Base-by-base conservation (phyloP, 2,888 invertebrate genomes). In the Eugnorisma glareosa region DNA sequence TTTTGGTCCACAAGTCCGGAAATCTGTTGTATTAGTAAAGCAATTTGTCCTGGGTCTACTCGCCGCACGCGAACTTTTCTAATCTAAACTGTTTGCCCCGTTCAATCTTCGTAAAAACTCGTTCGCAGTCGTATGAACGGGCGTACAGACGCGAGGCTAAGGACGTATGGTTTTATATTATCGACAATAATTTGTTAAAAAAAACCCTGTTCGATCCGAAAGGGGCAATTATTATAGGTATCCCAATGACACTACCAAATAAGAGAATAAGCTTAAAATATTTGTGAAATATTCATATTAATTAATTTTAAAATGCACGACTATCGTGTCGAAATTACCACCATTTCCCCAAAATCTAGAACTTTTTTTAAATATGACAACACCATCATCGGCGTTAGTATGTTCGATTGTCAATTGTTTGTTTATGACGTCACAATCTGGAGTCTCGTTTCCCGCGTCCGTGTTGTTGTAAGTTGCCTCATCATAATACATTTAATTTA, bases 1-100 rank as follows among this genome's bases (percentile, higher is more conserved):
- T 93, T 93, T 91, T 89, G 88, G 89, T 82, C 88, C 88, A 87
- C 86, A 88, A 89, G 91, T 90, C 91, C 90, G 89, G 91, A 94
- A 95, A 95, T 95, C 93, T 95, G 95, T 95, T 95, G 94, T 95
- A 95, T 95, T 95, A 96, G 94, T 94, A 92, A 94, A 95, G 95
- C 95, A 95, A 96, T 96, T 96, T 96, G 95, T 95, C 93, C 92
- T 82, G 89, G 91, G 90, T 89, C 90, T 89, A 92, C 90, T 90
- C 89, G 91, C 90, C 89, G 86, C 84, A 83, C 91, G 90, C 91
- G 91, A 96, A 96, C 96, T 96, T 96, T 96, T 96, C 96, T 96
- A 95, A 96, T 96, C 95, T 95, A 96, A 96, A 95, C 94, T 95
- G 94, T 92, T 94, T 91, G 92, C 91, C 89, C 90, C 92, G 92